Evolutionary conservation across 2,113 vertebrate genomes (phyloP).

Genomic region (Pachypanchax playfairii): DNA sequence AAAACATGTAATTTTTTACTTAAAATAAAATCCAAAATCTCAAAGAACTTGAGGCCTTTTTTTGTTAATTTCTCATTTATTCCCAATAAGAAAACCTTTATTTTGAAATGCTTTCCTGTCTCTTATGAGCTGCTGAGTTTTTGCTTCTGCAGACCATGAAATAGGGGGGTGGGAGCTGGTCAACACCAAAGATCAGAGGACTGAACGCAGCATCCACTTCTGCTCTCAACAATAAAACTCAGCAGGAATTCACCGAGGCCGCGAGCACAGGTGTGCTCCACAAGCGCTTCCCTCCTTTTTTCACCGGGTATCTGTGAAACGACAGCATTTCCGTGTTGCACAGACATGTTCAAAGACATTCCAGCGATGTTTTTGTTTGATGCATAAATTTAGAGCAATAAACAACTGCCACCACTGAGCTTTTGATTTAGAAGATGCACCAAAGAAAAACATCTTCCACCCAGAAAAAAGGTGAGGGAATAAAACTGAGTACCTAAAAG

Average conservation of each 20-base stretch:
- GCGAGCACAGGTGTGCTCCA: conserved; percentile 56
- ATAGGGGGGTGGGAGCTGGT: conserved; percentile 4
- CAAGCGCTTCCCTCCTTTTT: conserved; percentile 51
- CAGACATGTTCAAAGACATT: conserved; percentile 72
- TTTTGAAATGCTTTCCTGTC: background rate
- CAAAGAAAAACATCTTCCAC: background rate
- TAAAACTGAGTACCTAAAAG: conserved; percentile 4
- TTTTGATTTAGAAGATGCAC: conserved; percentile 26
- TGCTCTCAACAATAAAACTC: conserved; percentile 18
- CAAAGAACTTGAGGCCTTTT: no score
- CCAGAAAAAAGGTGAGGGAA: background rate
- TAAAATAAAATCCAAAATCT: no score
- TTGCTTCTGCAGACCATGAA: conserved; percentile 22
- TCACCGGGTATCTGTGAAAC: conserved; percentile 29
- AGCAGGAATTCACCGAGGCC: conserved; percentile 57
- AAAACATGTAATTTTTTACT: no score
- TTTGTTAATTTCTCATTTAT: no score
- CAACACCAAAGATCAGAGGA: conserved; percentile 16
- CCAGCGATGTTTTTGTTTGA: conserved; percentile 59
- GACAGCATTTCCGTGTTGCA: conserved; percentile 51
- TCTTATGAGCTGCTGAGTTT: background rate
- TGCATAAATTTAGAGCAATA: conserved; percentile 54
- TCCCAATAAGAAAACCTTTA: background rate
- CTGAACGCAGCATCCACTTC: conserved; percentile 21
- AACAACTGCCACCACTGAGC: conserved; percentile 40